phyloP scores from a whole-genome alignment of 2,113 vertebrate genomes.

The Crotophaga sulcirostris region DNA sequence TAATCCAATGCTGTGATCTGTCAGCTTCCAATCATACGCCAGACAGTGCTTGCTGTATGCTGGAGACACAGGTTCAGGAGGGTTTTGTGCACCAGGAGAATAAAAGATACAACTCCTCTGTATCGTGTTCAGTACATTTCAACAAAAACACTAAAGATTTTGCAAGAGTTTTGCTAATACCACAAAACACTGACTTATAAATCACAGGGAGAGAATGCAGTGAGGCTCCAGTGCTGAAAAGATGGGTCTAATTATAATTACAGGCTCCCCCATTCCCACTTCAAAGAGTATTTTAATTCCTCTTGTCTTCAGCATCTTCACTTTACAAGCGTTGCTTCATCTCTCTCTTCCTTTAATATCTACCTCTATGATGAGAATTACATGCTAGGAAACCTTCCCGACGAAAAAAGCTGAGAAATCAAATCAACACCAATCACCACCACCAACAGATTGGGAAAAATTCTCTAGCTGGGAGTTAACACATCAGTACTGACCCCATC shows the following conservation, averaged over 20 bases:
- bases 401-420: background rate
- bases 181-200: background rate
- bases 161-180: background rate
- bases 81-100: background rate
- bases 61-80: background rate
- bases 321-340: background rate
- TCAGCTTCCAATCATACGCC: background rate
- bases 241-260: background rate
- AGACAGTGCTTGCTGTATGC: background rate
- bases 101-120: background rate
- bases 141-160: background rate
- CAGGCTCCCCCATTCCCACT: background rate
- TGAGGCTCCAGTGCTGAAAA: background rate
- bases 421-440: background rate
- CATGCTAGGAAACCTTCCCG: background rate
- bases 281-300: background rate
- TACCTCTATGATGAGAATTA: background rate
- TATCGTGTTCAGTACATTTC: background rate
- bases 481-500: background rate
- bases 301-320: background rate
- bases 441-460: background rate
- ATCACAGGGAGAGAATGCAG: background rate
- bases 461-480: background rate
- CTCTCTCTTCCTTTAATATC: background rate
- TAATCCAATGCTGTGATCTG: background rate